Evolutionary conservation across 2,113 vertebrate species (phyloP), one percentile per base, ranked within the genome.

Genomic region (Toxostoma redivivum): DNA sequence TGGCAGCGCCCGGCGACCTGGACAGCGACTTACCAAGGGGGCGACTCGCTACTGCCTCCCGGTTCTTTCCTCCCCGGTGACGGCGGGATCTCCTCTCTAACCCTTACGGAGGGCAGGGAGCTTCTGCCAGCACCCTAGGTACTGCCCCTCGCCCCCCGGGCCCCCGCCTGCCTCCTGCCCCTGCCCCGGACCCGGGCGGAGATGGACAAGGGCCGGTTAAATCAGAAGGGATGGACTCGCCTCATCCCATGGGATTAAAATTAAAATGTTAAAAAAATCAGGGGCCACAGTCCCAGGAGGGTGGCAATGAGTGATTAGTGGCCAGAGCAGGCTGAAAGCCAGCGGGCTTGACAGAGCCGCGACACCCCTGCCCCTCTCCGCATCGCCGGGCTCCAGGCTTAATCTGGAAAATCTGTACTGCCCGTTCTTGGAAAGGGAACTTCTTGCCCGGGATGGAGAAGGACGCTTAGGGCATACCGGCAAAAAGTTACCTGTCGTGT

Each of bases 401-500:
- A 50, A 30, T 48, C 47, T 33, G 10, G 1, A 3, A 21, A 15
- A 58, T n/a, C 31, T n/a, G n/a, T 20, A 10, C 13, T 33, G 54
- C 31, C 40, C 58, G 9, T 5, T 38, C 40, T 28, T 15, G 60
- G 33, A 22, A 21, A 11, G 67, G 25, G 31, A 10, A 12, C 10
- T 92, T 24, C 65, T 62, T 13, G 45, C 23, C 70, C 50, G 18
- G 35, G 23, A 27, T 42, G 71, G 31, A 90, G 45, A 80, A 73
- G 30, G 45, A n/a, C 53, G 3, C 27, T 40, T 48, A 18, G 21
- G n/a, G 76, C 62, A 38, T 30, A 62, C 20, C 11, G 42, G 31
- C 74, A 47, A 73, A 57, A 92, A 83, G 94, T 88, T 96, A 93
- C 95, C 92, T 88, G 90, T 89, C 19, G 2, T 33, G 78, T 44